Evolutionary conservation across 64 coral and sea anemone species (phyloP).

Genomic region (Dendronephthya gigantea): DNA sequence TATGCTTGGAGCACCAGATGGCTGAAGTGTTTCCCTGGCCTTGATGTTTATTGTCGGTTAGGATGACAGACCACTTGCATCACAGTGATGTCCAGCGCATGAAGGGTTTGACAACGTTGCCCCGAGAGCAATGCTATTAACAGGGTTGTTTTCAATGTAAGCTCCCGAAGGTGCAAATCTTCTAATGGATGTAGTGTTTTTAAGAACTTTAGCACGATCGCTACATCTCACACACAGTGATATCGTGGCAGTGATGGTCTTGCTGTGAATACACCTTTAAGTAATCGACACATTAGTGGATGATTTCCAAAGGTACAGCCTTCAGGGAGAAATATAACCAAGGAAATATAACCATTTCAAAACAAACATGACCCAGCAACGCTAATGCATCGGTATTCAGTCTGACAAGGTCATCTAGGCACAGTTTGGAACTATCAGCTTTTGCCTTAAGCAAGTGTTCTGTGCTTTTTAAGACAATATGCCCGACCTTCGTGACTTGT

Average conservation of each 20-base stretch:
- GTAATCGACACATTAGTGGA: slow-evolving; percentile 37
- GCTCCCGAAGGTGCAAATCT: slow-evolving; percentile 21
- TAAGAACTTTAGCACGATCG: slow-evolving; percentile 37
- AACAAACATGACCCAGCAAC: neutral
- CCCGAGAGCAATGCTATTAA: slow-evolving; percentile 27
- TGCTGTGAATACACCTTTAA: slow-evolving; percentile 46
- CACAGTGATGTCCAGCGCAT: neutral
- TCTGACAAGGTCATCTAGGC: neutral
- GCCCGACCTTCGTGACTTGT: neutral
- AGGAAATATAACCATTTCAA: slow-evolving; percentile 8
- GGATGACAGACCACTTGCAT: neutral
- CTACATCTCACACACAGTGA: slow-evolving; percentile 38
- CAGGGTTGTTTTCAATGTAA: slow-evolving; percentile 38
- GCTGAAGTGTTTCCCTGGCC: neutral
- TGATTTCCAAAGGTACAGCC: slow-evolving; percentile 39
- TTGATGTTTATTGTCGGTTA: neutral
- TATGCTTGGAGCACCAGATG: neutral
- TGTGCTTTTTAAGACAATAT: neutral
- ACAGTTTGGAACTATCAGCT: neutral
- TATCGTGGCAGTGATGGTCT: slow-evolving; percentile 47
- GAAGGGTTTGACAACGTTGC: too few relatives aligned
- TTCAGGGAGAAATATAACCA: slow-evolving; percentile 9
- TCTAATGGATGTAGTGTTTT: neutral
- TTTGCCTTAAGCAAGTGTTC: neutral
- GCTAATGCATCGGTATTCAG: neutral